phyloP scores from a whole-genome alignment of 2,888 invertebrate genomes.

The Hypolimnas misippus region DNA sequence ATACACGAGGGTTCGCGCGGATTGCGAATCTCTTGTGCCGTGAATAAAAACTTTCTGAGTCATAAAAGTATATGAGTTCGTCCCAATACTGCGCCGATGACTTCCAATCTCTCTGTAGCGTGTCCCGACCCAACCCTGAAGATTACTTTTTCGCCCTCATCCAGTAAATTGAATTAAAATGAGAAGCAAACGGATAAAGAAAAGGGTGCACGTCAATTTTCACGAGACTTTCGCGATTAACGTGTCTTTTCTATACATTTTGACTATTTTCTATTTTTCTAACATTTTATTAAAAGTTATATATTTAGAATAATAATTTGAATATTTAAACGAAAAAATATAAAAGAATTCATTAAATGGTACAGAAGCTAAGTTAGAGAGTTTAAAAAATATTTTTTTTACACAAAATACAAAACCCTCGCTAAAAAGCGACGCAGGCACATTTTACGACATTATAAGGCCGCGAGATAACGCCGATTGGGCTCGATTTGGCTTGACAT shows the following conservation, averaged over 20 bases:
- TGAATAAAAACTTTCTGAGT: conserved; percentile 78
- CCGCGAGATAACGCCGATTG: conserved; percentile 16
- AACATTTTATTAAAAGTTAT: no score
- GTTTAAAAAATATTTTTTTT: neutral
- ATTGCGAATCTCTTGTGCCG: conserved; percentile 73
- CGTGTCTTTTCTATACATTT: conserved; percentile 4
- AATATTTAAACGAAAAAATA: neutral
- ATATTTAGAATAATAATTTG: no score
- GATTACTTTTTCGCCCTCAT: conserved; percentile 82
- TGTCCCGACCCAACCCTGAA: conserved; percentile 78
- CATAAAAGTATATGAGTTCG: conserved; percentile 82
- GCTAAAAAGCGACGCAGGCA: conserved; percentile 8
- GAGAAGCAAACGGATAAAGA: conserved; percentile 79
- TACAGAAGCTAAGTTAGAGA: neutral
- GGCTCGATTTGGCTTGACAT: conserved; percentile 5
- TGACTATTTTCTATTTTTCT: neutral
- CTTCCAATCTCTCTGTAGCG: conserved; percentile 80
- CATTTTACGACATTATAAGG: conserved; percentile 23
- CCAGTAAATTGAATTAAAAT: conserved; percentile 83
- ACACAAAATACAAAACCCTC: conserved; percentile 9
- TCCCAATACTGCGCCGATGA: conserved; percentile 81
- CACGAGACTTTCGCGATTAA: conserved; percentile 49
- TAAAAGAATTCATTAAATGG: neutral
- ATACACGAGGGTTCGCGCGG: conserved; percentile 52
- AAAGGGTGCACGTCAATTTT: conserved; percentile 73